A percentile compares a stretch with the other conserved stretches of the same genome.
phyloP scores from a whole-genome alignment of 2,113 vertebrate species.

The Spea multiplicata region DNA sequence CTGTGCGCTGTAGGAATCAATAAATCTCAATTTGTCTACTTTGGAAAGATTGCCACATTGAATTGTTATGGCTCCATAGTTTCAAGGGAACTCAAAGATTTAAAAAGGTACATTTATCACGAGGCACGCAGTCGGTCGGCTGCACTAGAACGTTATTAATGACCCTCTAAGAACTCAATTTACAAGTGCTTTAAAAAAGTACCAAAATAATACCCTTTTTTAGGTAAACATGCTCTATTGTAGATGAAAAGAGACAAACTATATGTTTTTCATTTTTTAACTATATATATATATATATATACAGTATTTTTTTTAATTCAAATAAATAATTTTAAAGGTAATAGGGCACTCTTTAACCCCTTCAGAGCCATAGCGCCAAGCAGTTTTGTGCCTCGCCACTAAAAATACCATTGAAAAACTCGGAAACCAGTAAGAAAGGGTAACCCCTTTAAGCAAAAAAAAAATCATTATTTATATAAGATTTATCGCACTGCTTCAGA shows the following conservation, averaged over 20 bases:
- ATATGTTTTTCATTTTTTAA: conserved; percentile 29
- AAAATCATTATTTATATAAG: no score
- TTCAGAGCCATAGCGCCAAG: no score
- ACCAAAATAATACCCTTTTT: background rate
- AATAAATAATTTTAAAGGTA: conserved; percentile 14
- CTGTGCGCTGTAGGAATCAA: conserved; percentile 23
- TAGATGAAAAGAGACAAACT: conserved; percentile 3
- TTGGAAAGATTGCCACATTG: conserved; percentile 21
- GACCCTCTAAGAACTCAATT: background rate
- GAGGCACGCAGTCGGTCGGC: background rate
- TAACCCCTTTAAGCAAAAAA: no score
- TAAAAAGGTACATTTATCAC: conserved; percentile 20
- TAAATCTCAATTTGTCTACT: conserved; percentile 38
- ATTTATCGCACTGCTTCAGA: no score
- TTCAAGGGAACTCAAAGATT: conserved; percentile 3
- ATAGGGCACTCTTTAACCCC: no score
- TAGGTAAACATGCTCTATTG: background rate
- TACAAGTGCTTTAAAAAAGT: background rate
- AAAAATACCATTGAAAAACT: no score
- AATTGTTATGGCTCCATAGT: conserved; percentile 18
- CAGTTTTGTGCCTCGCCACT: no score
- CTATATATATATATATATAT: conserved; percentile 13
- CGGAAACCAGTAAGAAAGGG: no score
- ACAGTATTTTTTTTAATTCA: conserved; percentile 1
- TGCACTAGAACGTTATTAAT: background rate